These are phyloP conservation scores for Muricea muricata DNA, from an alignment of 92 coral and sea anemone genomes.

Conservation along the genomic window DNA sequence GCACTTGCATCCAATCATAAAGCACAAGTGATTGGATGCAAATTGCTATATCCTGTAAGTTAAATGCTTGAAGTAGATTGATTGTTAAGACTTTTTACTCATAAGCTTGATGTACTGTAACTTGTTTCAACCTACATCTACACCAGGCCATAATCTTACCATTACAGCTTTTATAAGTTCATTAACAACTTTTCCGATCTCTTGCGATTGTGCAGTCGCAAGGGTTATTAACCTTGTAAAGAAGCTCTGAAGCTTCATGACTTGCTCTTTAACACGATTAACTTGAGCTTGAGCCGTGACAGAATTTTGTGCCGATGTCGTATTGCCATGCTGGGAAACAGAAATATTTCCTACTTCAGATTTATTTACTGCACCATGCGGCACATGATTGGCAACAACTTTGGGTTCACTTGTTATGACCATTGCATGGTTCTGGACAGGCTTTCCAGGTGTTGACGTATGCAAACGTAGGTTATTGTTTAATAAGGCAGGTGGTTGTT, in stretches of 20 bases:
- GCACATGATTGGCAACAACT: constrained; percentile 33
- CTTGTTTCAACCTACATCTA: too few relatives aligned
- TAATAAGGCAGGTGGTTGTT: not conserved
- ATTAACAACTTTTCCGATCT: constrained; percentile 89
- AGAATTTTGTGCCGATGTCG: constrained; percentile 43
- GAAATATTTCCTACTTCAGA: constrained; percentile 31
- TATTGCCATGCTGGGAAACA: constrained; percentile 1
- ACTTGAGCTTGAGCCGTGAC: constrained; percentile 46
- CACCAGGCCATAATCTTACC: constrained; percentile 68
- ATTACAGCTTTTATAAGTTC: constrained; percentile 93
- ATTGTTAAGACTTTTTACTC: too few relatives aligned
- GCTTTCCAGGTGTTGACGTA: constrained; percentile 53
- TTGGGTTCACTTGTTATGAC: constrained; percentile 30
- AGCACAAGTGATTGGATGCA: too few relatives aligned
- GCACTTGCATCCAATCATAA: too few relatives aligned
- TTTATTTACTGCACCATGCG: constrained; percentile 37
- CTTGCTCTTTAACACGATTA: constrained; percentile 89
- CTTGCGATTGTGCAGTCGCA: constrained; percentile 94
- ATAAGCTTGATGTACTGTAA: too few relatives aligned
- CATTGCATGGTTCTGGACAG: constrained; percentile 62
- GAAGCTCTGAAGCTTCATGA: constrained; percentile 83
- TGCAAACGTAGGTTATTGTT: constrained; percentile 42
- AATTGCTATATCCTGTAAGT: too few relatives aligned
- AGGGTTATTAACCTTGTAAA: constrained; percentile 86
- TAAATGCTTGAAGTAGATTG: too few relatives aligned